These are phyloP conservation scores for Xylocopa sonorina DNA, from an alignment of 1,140 invertebrate genomes.

Conservation along the genomic window DNA sequence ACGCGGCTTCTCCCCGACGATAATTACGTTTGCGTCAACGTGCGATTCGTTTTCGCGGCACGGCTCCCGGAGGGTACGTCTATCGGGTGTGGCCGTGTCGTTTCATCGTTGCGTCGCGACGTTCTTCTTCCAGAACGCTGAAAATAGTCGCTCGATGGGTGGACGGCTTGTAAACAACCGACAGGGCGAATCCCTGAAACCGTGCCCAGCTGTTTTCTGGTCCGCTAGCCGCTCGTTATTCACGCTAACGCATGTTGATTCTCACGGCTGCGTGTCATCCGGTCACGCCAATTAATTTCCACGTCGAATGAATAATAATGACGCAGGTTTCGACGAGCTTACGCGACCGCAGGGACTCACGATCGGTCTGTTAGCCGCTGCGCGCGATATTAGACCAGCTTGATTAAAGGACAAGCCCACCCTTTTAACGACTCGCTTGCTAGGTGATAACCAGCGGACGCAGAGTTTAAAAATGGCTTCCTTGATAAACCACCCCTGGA, in stretches of 20 bases:
- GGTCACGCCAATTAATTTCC: constrained; percentile 52
- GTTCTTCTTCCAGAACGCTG: no score
- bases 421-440: no score
- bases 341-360: constrained; percentile 1
- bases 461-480: neutral
- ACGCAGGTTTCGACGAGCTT: constrained; percentile 18
- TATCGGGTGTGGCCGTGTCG: constrained; percentile 1
- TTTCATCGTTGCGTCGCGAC: neutral
- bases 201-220: constrained; percentile 34
- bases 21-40: constrained; percentile 55
- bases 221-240: constrained; percentile 13
- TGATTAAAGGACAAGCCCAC: no score
- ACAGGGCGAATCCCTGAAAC: neutral
- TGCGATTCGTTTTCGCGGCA: constrained; percentile 54
- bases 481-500: no score
- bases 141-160: constrained; percentile 38
- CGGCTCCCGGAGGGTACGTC: constrained; percentile 12
- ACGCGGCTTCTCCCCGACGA: constrained; percentile 34
- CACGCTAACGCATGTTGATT: constrained; percentile 51
- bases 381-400: no score
- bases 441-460: neutral
- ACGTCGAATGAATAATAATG: constrained; percentile 43
- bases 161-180: constrained; percentile 35
- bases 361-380: neutral
- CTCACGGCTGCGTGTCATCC: constrained; percentile 25